These are phyloP conservation scores for Cepphus grylle DNA, from an alignment of 2,113 vertebrate species.

Conservation along the genomic window DNA sequence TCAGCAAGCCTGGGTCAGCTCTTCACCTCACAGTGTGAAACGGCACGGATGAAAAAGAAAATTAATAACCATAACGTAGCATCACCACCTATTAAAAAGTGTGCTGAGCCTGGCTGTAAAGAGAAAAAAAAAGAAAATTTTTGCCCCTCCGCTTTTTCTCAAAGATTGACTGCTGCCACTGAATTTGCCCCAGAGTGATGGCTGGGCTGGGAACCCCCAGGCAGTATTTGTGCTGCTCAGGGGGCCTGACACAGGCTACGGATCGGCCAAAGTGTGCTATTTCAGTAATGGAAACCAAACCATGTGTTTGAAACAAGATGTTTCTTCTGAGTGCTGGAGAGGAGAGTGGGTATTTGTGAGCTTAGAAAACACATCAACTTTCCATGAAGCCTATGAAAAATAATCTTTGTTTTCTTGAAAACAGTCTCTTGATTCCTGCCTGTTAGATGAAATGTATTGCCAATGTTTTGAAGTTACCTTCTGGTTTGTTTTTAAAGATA, in stretches of 20 bases:
- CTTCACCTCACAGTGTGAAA: neutral
- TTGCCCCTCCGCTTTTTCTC: neutral
- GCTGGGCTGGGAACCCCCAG: neutral
- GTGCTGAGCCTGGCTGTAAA: neutral
- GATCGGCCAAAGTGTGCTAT: neutral
- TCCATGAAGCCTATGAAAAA: neutral
- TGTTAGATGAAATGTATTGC: neutral
- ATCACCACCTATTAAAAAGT: neutral
- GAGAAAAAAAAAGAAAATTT: neutral
- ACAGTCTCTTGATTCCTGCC: neutral
- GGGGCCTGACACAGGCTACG: neutral
- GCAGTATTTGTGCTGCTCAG: neutral
- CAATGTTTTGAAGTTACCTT: slow-evolving; percentile 22
- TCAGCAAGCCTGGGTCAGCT: neutral
- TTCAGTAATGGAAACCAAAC: neutral
- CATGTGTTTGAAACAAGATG: neutral
- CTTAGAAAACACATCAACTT: neutral
- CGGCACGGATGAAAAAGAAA: neutral
- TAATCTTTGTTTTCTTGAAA: neutral
- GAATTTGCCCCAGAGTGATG: neutral
- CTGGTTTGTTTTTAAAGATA: slow-evolving; percentile 7
- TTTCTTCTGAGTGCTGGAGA: slow-evolving; percentile 1
- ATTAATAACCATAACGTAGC: accelerated
- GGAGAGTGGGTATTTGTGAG: neutral
- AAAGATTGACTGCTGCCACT: neutral